Conservation (phyloP, 2,113 vertebrate species). For the Tachuris rubrigastra region DNA sequence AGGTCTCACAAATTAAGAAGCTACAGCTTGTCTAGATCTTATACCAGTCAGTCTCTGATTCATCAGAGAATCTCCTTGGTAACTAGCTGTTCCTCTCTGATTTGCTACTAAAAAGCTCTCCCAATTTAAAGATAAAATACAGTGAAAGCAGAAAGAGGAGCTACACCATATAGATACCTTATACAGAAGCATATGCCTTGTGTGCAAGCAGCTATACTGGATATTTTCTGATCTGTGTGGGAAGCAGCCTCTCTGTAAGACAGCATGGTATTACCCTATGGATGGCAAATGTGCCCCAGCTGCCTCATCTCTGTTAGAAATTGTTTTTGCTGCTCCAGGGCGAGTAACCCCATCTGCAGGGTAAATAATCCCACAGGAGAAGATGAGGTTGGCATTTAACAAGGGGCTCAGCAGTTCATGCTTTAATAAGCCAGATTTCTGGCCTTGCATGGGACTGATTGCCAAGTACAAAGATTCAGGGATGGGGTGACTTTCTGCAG, state of each 20-base stretch:
- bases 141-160: conserved; percentile 1
- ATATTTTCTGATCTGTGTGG: not conserved
- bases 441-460: not conserved
- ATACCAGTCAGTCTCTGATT: conserved; percentile 65
- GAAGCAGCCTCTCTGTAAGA: not conserved
- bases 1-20: conserved; percentile 62
- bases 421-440: conserved; percentile 2
- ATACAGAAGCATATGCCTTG: not conserved
- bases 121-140: conserved; percentile 68
- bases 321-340: not conserved
- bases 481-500: not conserved
- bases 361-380: not conserved
- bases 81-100: conserved; percentile 69
- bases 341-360: not conserved
- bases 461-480: not conserved
- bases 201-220: not conserved
- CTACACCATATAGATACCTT: not conserved
- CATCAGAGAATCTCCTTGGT: conserved; percentile 68
- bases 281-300: not conserved
- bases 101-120: conserved; percentile 68
- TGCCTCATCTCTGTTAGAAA: not conserved
- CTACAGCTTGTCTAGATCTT: conserved; percentile 55
- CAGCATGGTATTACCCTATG: not conserved
- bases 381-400: not conserved
- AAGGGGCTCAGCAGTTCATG: not conserved